Conservation (phyloP, 2,113 vertebrate genomes). For the Bubalus kerabau region DNA sequence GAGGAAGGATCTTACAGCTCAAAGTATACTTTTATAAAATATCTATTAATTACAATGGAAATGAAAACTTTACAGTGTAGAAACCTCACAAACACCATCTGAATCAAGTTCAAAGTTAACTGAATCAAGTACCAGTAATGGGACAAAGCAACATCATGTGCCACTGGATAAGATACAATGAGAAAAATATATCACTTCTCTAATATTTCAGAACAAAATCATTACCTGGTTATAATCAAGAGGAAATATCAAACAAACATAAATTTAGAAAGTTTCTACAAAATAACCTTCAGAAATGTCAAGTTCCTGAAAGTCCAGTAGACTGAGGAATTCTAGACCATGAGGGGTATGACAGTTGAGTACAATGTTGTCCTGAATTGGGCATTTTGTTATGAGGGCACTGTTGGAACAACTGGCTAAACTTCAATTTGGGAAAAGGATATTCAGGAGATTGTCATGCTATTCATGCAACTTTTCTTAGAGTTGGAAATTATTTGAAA, state of each 20-base stretch:
- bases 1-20: neutral
- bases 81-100: neutral
- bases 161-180: neutral
- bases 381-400: neutral
- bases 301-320: neutral
- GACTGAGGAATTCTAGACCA: neutral
- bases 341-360: neutral
- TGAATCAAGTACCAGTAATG: neutral
- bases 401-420: neutral
- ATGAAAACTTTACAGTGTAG: neutral
- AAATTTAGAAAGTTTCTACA: neutral
- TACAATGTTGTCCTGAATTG: neutral
- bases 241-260: neutral
- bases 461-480: neutral
- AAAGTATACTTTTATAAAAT: neutral
- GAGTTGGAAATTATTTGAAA: slow-evolving; percentile 23
- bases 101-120: neutral
- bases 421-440: neutral
- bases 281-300: neutral
- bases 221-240: neutral
- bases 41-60: neutral
- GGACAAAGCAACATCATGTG: neutral
- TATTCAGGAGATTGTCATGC: neutral
- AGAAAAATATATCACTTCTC: neutral
- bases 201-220: neutral